Conservation (phyloP, 2,797 vertebrate genomes). For the Pithecia hirsuta region DNA sequence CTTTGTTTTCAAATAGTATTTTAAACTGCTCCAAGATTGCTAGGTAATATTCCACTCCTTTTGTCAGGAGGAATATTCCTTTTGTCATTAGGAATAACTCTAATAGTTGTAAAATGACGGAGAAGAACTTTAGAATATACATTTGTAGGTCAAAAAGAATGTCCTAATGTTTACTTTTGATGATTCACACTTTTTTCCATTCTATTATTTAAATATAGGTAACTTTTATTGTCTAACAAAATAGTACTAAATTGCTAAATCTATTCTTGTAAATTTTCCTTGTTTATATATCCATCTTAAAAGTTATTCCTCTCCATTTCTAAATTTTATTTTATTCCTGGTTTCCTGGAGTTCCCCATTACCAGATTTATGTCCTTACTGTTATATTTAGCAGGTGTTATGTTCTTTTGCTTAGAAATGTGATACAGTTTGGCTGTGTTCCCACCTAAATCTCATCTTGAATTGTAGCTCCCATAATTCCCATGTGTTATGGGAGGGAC, state of each 20-base stretch:
- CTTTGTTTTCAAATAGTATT: conserved; percentile 58
- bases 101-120: conserved; percentile 29
- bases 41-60: neutral
- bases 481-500: neutral
- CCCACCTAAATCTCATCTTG: neutral
- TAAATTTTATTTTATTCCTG: conserved; percentile 44
- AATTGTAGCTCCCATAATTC: neutral
- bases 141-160: conserved; percentile 64
- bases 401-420: neutral
- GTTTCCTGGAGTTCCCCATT: neutral
- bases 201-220: conserved; percentile 67
- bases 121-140: conserved; percentile 39
- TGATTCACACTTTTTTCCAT: conserved; percentile 51
- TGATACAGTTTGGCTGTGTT: neutral
- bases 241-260: conserved; percentile 52
- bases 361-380: neutral
- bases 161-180: neutral
- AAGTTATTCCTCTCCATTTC: conserved; percentile 11
- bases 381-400: neutral
- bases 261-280: conserved; percentile 33
- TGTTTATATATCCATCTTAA: conserved; percentile 31
- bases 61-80: conserved; percentile 38
- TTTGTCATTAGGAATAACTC: conserved; percentile 49
- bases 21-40: conserved; percentile 23
- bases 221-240: conserved; percentile 61